Percentiles rank a stretch among this genome's conserved stretches.
Conservation (phyloP, 2,113 vertebrate genomes). For the Procavia capensis region DNA sequence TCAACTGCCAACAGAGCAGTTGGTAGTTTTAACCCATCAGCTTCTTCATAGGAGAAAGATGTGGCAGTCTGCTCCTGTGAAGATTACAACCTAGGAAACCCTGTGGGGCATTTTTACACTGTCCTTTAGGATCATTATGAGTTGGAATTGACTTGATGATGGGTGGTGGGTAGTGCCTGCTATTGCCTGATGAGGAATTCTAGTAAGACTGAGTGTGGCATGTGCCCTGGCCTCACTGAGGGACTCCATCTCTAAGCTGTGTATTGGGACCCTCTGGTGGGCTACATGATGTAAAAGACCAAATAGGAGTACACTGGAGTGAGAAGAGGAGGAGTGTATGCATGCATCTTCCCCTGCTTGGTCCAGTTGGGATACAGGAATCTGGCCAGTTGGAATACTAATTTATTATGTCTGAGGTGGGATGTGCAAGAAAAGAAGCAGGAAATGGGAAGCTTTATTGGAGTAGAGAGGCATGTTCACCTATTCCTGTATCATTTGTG, state of each 20-base stretch:
- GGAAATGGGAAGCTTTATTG: not conserved
- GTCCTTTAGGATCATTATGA: not conserved
- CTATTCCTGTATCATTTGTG: not conserved
- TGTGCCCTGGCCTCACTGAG: not conserved
- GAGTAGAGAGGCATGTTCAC: not conserved
- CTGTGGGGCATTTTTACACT: not conserved
- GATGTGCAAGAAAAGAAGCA: not conserved
- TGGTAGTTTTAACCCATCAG: too few relatives aligned
- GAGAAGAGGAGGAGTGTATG: not conserved
- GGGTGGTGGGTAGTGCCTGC: not conserved
- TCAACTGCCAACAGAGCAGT: too few relatives aligned
- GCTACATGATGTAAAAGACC: not conserved
- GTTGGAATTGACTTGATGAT: too few relatives aligned
- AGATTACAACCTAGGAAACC: too few relatives aligned
- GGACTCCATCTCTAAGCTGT: not conserved
- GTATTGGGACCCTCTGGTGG: not conserved
- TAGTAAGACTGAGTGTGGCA: not conserved
- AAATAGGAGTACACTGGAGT: not conserved
- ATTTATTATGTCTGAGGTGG: not conserved
- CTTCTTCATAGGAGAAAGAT: too few relatives aligned
- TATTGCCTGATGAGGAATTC: constrained; percentile 36
- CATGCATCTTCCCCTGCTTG: not conserved
- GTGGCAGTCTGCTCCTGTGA: too few relatives aligned
- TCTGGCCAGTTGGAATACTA: not conserved
- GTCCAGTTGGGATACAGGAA: not conserved